These are phyloP conservation scores for Caradrina kadenii DNA, from an alignment of 2,888 invertebrate genomes.

Conservation along the genomic window DNA sequence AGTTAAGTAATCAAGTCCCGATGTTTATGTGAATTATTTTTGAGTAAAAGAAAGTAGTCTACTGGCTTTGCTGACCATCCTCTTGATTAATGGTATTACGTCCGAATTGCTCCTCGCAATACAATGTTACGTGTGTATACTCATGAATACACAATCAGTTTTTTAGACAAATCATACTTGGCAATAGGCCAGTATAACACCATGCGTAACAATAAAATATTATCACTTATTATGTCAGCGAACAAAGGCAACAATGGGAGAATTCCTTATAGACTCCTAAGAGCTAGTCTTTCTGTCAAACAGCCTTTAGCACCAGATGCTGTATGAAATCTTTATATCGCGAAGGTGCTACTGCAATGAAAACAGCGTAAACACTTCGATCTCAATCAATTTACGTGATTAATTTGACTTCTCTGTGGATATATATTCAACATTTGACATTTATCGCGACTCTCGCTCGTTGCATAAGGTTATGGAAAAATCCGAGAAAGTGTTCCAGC, in stretches of 20 bases:
- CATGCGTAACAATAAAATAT: conserved; percentile 25
- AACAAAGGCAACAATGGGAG: conserved; percentile 1
- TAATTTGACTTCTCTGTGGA: background rate
- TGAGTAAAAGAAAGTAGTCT: background rate
- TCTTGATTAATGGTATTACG: conserved; percentile 21
- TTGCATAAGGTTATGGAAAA: conserved; percentile 23
- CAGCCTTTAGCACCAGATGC: background rate
- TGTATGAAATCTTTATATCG: background rate
- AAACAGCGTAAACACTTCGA: conserved; percentile 14
- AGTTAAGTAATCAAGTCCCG: background rate
- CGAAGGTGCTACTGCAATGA: background rate
- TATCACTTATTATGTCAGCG: conserved; percentile 9
- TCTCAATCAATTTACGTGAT: conserved; percentile 28
- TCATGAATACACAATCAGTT: conserved; percentile 36
- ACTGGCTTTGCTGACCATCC: conserved; percentile 9
- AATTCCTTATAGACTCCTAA: background rate
- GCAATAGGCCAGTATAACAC: conserved; percentile 38
- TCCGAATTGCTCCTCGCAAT: background rate
- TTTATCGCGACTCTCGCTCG: conserved; percentile 10
- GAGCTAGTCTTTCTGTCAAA: background rate
- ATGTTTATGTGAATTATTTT: background rate
- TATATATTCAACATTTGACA: conserved; percentile 21
- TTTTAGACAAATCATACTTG: conserved; percentile 33
- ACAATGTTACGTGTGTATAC: conserved; percentile 9
- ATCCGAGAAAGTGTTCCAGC: background rate